Base-by-base conservation (phyloP, 2,888 invertebrate genomes). In the Acleris literana region DNA sequence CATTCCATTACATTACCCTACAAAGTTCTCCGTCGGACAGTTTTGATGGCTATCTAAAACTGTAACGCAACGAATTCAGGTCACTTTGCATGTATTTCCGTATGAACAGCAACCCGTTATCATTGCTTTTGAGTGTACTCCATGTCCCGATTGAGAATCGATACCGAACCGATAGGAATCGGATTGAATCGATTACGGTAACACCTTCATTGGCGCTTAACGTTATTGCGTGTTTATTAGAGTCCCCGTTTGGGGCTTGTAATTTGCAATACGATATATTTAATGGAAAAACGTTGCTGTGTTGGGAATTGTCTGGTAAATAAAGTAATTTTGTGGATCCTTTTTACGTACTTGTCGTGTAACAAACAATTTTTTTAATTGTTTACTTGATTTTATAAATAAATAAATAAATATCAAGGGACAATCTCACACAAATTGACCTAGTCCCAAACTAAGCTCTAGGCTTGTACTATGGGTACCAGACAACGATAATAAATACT, bases 141-240 rank as follows among this genome's bases (percentile, higher is more conserved):
- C 39, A 39, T 13, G 39, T 39, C 13, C 39, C 39, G 39, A 39
- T 39, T 39, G 79, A 72, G 76, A 82, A 83, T 82, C 83, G 83
- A 75, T 82, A 78, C 79, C 72, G 76, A 82, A 83, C 82, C 83
- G 83, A 75, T 82, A 78, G 77, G 76, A 74, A 80, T 83, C 74
- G 76, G 77, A 82, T 80, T 76, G 81, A 77, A 82, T 78, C 86
- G 85, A 86, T 87, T 82, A 84, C 79, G 75, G 80, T 79, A 76
- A 81, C 83, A 85, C 85, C 84, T 86, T 84, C 83, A 85, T 83
- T 79, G 80, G 70, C 74, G 73, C 72, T 74, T 72, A 72, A 68
- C 69, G 79, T 83, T 85, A 88, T 83, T 76, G 79, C 79, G 81
- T 88, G 88, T 87, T 87, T 88, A 88, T 88, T 86, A 81, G 82